Evolutionary conservation across 2,113 vertebrate genomes (phyloP), one percentile per base, ranked within the genome.

Genomic region (Cephalopterus ornatus): DNA sequence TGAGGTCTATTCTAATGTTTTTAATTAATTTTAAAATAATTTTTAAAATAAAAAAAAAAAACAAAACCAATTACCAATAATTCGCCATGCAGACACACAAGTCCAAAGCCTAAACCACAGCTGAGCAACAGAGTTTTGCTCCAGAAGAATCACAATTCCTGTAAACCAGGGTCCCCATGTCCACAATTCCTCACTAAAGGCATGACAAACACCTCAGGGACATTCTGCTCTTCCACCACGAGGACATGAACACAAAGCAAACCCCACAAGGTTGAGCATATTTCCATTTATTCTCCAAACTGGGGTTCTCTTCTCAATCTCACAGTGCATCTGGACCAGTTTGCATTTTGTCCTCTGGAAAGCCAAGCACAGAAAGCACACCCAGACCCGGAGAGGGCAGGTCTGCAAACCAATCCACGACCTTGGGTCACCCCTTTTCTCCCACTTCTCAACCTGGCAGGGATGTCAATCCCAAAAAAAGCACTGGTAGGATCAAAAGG

Each of bases 381-480:
- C 17, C 32, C 12, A 46, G 49, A 70, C 16, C 49, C 47, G 32
- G 46, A 33, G 39, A 90, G 62, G 28, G 18, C 56, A 86, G 67
- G 4, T 53, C 74, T 94, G 91, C 32, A 91, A 53, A 72, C 8
- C 79, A 55, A 24, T 1, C 67, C 74, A 15, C 0, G 26, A 27
- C 41, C 73, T 46, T 26, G 9, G 33, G 32, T 71, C 65, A 67
- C n/a, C 74, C 47, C 85, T 92, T 49, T 65, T 71, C 74, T 88
- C 82, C 83, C 73, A 70, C 77, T 87, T 39, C 76, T 85, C 83
- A 35, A 4, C 0, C 6, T 62, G 72, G 41, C 9, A 81, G 72
- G 88, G 92, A 93, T 44, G 53, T 47, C 85, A 94, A 78, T 56
- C 85, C 89, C 94, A 33, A 77, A 94, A 94, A 80, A 93, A 91